These are phyloP conservation scores for Ligdia adustata DNA, from an alignment of 2,888 invertebrate species.

Conservation along the genomic window DNA sequence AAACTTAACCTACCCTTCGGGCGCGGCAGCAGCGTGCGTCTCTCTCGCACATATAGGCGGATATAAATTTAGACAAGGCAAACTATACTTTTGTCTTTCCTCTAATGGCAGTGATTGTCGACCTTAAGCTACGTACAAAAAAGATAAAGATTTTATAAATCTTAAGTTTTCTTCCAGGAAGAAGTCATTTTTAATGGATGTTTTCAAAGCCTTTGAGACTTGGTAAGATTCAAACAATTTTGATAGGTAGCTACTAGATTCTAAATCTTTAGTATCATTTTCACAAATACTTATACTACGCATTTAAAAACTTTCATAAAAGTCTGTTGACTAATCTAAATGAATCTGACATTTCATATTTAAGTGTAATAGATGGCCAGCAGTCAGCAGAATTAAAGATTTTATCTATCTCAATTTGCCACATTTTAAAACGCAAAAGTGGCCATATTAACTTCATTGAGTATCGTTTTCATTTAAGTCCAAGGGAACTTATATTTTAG, in stretches of 20 bases:
- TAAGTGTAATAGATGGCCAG: too few species aligned
- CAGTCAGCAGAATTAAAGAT: too few species aligned
- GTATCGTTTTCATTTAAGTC: too few species aligned
- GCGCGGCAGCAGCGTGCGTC: slow-evolving; percentile 50
- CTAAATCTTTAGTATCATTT: not conserved
- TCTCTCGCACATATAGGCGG: slow-evolving; percentile 50
- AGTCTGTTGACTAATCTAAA: too few species aligned
- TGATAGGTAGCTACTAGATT: not conserved
- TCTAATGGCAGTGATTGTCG: slow-evolving; percentile 28
- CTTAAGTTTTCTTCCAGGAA: not conserved
- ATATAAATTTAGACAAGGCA: slow-evolving; percentile 40
- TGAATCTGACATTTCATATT: too few species aligned
- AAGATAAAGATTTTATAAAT: not conserved
- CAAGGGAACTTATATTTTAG: too few species aligned
- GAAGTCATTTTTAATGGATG: not conserved
- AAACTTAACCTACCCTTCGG: slow-evolving; percentile 64
- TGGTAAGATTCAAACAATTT: not conserved
- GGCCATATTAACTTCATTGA: too few species aligned
- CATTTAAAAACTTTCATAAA: not conserved
- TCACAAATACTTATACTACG: not conserved
- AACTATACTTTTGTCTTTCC: slow-evolving; percentile 34
- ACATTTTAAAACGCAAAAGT: too few species aligned
- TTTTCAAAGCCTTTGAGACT: slow-evolving; percentile 3
- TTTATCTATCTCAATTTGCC: too few species aligned
- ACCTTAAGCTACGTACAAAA: slow-evolving; percentile 13